Evolutionary conservation across 1,140 invertebrate genomes (phyloP).

Genomic region (Hyposmocoma kahamanoa): DNA sequence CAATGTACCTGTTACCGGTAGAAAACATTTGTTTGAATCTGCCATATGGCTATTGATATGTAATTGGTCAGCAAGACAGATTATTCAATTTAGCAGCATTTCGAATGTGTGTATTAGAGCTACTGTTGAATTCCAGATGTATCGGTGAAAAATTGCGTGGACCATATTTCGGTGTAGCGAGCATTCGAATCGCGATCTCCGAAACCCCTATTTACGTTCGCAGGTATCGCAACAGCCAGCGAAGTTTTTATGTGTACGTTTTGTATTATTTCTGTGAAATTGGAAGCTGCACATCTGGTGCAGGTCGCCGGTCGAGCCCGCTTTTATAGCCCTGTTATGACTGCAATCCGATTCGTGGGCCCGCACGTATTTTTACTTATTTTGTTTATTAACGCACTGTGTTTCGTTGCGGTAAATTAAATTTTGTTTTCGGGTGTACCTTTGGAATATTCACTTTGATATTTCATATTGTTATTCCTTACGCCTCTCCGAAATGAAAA

Average conservation of each 20-base stretch:
- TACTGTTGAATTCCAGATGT: too few species aligned
- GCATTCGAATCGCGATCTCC: conserved; percentile 32
- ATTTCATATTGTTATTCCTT: too few species aligned
- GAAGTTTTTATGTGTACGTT: conserved; percentile 31
- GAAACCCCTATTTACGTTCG: conserved; percentile 36
- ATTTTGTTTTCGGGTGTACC: conserved; percentile 21
- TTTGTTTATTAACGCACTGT: conserved; percentile 25
- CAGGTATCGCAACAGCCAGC: conserved; percentile 32
- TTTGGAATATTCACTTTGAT: too few species aligned
- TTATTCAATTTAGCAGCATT: too few species aligned
- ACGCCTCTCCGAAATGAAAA: too few species aligned
- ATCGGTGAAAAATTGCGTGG: too few species aligned
- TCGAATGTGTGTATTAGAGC: too few species aligned
- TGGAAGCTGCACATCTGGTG: conserved; percentile 52
- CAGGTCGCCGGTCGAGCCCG: conserved; percentile 20
- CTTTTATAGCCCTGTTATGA: conserved; percentile 61
- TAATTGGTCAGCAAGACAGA: too few species aligned
- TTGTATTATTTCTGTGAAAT: conserved; percentile 57
- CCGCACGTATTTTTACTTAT: conserved; percentile 25
- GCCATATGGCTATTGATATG: too few species aligned
- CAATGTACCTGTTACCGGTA: too few species aligned
- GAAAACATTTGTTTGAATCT: too few species aligned
- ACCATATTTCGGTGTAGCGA: too few species aligned
- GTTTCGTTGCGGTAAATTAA: conserved; percentile 27
- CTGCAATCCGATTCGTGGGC: conserved; percentile 41